phyloP scores from a whole-genome alignment of 2,113 vertebrate species.

The Orthonyx spaldingii region DNA sequence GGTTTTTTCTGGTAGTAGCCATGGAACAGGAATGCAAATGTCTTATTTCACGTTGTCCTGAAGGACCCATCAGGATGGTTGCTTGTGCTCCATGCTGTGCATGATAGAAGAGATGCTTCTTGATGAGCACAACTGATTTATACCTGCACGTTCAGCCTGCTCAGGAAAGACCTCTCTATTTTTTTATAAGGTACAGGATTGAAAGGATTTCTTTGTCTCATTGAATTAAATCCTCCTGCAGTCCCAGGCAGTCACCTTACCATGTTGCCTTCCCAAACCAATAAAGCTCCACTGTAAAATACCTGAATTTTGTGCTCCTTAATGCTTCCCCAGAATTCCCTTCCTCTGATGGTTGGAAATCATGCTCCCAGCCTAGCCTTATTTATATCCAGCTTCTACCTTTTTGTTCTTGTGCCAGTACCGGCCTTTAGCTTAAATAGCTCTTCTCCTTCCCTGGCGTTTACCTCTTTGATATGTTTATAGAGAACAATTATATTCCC shows the following conservation, averaged over 20 bases:
- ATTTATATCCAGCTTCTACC: slow-evolving; percentile 25
- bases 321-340: not conserved
- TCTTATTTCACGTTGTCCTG: not conserved
- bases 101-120: not conserved
- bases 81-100: not conserved
- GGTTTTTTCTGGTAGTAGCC: not conserved
- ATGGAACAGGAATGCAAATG: not conserved
- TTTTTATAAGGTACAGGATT: slow-evolving; percentile 30
- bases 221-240: not conserved
- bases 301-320: not conserved
- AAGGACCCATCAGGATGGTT: not conserved
- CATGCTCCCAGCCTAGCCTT: not conserved
- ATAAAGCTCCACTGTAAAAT: not conserved
- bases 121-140: not conserved
- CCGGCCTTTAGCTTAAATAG: slow-evolving; percentile 13
- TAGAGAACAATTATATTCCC: slow-evolving; percentile 10
- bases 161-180: not conserved
- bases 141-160: not conserved
- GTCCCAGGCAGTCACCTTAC: not conserved
- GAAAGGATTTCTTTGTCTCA: slow-evolving; percentile 17
- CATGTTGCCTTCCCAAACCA: not conserved
- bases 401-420: slow-evolving; percentile 27
- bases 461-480: slow-evolving; percentile 41
- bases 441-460: not conserved
- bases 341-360: slow-evolving; percentile 15